Percentiles rank a stretch among this genome's conserved stretches.
Conservation (phyloP, 2,113 vertebrate genomes). For the Trematocara unimaculatum region DNA sequence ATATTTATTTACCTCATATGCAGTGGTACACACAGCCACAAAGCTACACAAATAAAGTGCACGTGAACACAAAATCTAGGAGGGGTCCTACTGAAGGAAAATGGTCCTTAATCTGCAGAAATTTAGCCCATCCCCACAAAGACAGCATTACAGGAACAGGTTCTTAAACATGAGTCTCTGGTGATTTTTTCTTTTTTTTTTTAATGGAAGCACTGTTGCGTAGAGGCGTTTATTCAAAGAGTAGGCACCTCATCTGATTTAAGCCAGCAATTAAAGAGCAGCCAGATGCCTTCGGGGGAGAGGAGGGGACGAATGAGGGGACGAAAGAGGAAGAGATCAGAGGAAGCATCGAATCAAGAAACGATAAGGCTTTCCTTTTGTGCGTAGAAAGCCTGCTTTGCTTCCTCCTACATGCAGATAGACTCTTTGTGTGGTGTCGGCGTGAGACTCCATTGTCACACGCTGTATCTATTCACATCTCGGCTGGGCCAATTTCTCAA, state of each 20-base stretch:
- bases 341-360: background rate
- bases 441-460: background rate
- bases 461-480: background rate
- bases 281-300: background rate
- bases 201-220: slow-evolving; percentile 18
- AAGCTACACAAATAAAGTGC: background rate
- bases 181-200: background rate
- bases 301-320: background rate
- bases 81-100: background rate
- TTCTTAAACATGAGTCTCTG: background rate
- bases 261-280: slow-evolving; percentile 26
- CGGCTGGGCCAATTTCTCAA: background rate
- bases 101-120: background rate
- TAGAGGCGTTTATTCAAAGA: slow-evolving; percentile 16
- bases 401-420: background rate
- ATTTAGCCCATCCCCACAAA: background rate
- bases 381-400: background rate
- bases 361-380: background rate
- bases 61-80: background rate
- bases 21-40: background rate
- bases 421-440: background rate
- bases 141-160: background rate
- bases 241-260: slow-evolving; percentile 19
- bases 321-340: background rate
- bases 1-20: background rate